Percentiles rank a stretch among this genome's conserved stretches.
Conservation (phyloP, 2,888 invertebrate genomes). For the Caenorhabditis macrosperma region DNA sequence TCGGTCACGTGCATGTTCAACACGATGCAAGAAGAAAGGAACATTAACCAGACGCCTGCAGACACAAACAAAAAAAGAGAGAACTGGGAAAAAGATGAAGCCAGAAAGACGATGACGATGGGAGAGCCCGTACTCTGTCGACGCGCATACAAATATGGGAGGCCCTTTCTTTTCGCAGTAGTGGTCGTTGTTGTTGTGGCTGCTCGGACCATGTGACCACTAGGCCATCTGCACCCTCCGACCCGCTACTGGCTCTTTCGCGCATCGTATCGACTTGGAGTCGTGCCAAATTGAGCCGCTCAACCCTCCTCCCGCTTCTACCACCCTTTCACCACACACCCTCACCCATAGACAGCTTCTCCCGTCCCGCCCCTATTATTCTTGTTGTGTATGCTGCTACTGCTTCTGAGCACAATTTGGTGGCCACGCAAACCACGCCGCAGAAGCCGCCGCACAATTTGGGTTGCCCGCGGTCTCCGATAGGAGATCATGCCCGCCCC, state of each 20-base stretch:
- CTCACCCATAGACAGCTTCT: constrained; percentile 20
- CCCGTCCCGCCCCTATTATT: constrained; percentile 44
- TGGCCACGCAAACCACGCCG: background rate
- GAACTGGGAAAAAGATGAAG: background rate
- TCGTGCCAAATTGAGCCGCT: constrained; percentile 54
- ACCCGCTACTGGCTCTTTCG: constrained; percentile 34
- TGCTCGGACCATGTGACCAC: constrained; percentile 53
- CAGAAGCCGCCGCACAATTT: constrained; percentile 19
- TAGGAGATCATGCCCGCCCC: background rate
- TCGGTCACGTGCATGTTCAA: too few species aligned
- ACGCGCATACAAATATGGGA: constrained; percentile 35
- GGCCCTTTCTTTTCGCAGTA: constrained; percentile 14
- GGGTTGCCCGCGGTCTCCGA: background rate
- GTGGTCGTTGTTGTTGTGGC: constrained; percentile 50
- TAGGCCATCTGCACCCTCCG: constrained; percentile 52
- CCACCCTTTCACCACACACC: constrained; percentile 13
- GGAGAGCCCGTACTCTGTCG: constrained; percentile 18
- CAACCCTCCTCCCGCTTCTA: background rate
- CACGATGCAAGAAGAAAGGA: too few species aligned
- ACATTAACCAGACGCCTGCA: too few species aligned
- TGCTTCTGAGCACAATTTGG: constrained; percentile 24
- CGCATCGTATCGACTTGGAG: constrained; percentile 57
- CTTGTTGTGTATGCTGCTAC: constrained; percentile 43
- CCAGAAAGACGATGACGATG: constrained; percentile 6
- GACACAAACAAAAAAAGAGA: background rate